These are phyloP conservation scores for Chaetodon auriga DNA, from an alignment of 2,113 vertebrate species.

Conservation along the genomic window DNA sequence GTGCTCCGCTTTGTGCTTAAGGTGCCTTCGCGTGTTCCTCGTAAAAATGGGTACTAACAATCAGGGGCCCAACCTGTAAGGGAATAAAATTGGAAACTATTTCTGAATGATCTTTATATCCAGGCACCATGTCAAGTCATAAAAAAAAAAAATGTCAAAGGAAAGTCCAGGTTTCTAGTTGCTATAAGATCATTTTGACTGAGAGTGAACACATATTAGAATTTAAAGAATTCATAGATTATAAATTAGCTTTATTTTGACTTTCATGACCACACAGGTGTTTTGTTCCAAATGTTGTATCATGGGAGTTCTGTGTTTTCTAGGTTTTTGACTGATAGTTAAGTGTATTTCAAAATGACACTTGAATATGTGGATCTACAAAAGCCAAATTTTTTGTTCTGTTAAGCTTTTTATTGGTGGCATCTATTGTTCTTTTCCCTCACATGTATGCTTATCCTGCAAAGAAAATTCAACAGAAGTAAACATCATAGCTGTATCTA, in stretches of 20 bases:
- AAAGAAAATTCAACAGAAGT: background rate
- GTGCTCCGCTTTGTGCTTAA: constrained; percentile 2
- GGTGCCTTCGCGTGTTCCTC: constrained; percentile 38
- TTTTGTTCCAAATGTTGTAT: background rate
- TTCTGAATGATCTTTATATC: no score
- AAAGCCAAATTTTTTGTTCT: background rate
- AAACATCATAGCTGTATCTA: background rate
- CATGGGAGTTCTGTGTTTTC: background rate
- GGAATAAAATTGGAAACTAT: background rate
- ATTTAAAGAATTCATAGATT: background rate
- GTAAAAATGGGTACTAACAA: constrained; percentile 24
- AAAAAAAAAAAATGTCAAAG: background rate
- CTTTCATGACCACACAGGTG: background rate
- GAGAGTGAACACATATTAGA: no score
- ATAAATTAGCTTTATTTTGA: background rate
- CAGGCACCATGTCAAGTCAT: background rate
- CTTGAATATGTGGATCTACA: no score
- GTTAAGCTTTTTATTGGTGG: background rate
- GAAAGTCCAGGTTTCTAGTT: background rate
- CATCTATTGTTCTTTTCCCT: background rate
- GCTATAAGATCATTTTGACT: background rate
- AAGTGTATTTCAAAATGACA: no score
- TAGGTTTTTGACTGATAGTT: background rate
- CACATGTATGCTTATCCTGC: background rate
- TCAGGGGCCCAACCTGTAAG: background rate